Conservation (phyloP, 2,113 vertebrate species). For the Desmodus rotundus region DNA sequence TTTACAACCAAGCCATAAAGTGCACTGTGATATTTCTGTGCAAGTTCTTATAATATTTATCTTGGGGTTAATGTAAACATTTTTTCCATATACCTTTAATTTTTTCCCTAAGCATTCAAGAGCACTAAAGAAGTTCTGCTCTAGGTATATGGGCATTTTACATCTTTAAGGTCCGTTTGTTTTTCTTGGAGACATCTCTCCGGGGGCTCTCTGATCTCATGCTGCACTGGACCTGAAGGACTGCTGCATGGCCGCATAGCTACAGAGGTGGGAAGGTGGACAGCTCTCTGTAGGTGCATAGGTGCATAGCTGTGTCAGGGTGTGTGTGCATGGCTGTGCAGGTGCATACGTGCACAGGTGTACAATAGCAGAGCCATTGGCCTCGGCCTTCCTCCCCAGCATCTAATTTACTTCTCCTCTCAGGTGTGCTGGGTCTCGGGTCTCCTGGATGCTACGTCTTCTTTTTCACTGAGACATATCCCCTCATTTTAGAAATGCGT, state of each 20-base stretch:
- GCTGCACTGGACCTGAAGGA: not conserved
- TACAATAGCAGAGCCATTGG: too few relatives aligned
- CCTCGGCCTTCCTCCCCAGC: not conserved
- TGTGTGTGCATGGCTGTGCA: not conserved
- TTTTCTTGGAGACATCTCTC: not conserved
- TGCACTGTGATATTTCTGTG: not conserved
- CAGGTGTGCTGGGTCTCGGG: not conserved
- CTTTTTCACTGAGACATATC: not conserved
- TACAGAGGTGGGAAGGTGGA: not conserved
- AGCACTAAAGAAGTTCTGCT: not conserved
- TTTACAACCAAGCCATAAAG: not conserved
- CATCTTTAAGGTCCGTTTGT: not conserved
- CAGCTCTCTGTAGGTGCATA: not conserved
- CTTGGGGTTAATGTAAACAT: not conserved
- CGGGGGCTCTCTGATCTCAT: not conserved
- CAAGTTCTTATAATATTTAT: not conserved
- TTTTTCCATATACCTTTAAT: not conserved
- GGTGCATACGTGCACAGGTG: rapidly evolving
- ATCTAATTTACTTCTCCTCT: not conserved
- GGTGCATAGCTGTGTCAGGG: too few relatives aligned
- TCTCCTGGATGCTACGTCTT: not conserved
- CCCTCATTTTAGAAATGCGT: not conserved
- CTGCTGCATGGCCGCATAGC: not conserved
- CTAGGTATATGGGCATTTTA: not conserved
- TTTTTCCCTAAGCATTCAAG: not conserved